Percentiles rank a stretch among this genome's conserved stretches.
phyloP scores from a whole-genome alignment of 2,888 invertebrate species.

The Tipula confusa region DNA sequence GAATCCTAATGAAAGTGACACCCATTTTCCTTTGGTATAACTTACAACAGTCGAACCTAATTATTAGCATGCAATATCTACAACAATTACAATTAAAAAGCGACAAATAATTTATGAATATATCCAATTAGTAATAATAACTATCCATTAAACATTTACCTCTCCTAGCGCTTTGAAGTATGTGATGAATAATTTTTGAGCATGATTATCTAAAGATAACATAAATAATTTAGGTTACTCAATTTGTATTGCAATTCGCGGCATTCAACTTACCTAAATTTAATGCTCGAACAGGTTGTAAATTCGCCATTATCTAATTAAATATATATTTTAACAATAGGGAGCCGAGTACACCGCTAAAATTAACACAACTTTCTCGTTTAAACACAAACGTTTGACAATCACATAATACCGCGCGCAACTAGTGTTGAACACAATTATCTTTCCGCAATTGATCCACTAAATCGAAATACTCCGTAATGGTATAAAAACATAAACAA shows the following conservation, averaged over 20 bases:
- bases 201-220: neutral
- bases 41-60: too few species aligned
- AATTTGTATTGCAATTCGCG: too few species aligned
- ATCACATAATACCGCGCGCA: neutral
- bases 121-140: too few species aligned
- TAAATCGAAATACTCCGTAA: neutral
- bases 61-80: too few species aligned
- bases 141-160: conserved; percentile 27
- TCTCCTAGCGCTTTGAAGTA: neutral
- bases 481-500: neutral
- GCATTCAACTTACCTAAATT: neutral
- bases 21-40: too few species aligned
- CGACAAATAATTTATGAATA: too few species aligned
- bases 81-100: too few species aligned
- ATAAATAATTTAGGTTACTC: neutral
- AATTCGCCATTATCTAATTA: conserved; percentile 25
- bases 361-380: neutral
- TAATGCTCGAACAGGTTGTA: neutral
- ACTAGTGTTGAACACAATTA: neutral
- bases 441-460: neutral
- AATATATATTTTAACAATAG: neutral
- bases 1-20: too few species aligned
- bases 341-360: neutral
- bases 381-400: neutral
- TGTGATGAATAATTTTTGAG: neutral